Evolutionary conservation across 2,113 vertebrate genomes (phyloP), one percentile per base, ranked within the genome.

Genomic region (Sylvilagus bachmani): DNA sequence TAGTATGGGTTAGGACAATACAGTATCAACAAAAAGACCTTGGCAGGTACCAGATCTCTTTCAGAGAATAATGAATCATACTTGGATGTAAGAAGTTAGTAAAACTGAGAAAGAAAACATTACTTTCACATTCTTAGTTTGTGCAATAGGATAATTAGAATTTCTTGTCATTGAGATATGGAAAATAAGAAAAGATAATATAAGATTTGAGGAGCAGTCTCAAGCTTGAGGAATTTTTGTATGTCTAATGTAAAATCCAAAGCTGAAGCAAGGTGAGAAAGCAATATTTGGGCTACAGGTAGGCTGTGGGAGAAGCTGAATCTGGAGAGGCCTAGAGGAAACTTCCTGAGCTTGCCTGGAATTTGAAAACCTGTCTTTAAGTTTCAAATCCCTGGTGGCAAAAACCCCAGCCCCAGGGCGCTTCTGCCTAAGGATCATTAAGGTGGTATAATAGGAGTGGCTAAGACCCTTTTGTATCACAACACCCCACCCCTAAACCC

Each of bases 151-250:
- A 33, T 58, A 79, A 89, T 80, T 64, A 80, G 36, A 4, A 74
- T 49, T 70, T 53, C 10, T 91, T 38, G 66, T 36, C 51, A 55
- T 0, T 58, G 13, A 36, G 22, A 61, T 6, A 27, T n/a, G 25
- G 24, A 81, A 86, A 93, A 51, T 25, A 38, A 81, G 44, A 78
- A 92, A 78, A 75, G 25, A 66, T 89, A 83, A 12, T 25, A 33
- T 0, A 33, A 86, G 3, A 7, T 33, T 74, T 77, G 53, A 87
- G 24, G 44, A 11, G 17, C 9, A 61, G 36, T 67, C 62, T 29
- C 14, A 24, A 62, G 13, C 44, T 21, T 51, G 21, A 69, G 36
- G 19, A n/a, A 14, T 62, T 79, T 51, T 2, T 38, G 38, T 66
- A 55, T 53, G 71, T 58, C 53, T 9, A 55, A 49, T 29, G 44